Conservation (phyloP, 2,888 invertebrate species). For the Eustalomyia histrio region DNA sequence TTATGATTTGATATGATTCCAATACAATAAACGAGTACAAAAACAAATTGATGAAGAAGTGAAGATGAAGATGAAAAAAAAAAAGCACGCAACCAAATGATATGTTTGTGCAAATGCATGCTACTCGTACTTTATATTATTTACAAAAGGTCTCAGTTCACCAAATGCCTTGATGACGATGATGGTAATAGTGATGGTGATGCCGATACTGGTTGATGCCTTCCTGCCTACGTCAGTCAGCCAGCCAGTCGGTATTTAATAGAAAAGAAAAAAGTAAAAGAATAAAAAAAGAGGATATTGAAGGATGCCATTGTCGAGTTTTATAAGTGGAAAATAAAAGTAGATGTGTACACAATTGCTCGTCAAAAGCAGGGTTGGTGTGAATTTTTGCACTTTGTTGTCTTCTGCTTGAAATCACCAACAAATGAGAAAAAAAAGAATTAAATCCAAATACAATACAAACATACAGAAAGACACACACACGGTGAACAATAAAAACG, state of each 20-base stretch:
- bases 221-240: constrained; percentile 29
- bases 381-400: constrained; percentile 77
- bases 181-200: no score
- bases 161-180: constrained; percentile 10
- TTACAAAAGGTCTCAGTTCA: constrained; percentile 20
- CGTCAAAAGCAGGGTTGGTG: constrained; percentile 71
- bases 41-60: constrained; percentile 4
- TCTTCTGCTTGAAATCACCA: constrained; percentile 64
- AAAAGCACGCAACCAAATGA: neutral
- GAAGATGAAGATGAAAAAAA: no score
- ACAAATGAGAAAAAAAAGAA: constrained; percentile 13
- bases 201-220: no score
- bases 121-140: neutral
- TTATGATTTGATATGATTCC: constrained; percentile 52
- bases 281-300: constrained; percentile 50
- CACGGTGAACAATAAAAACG: constrained; percentile 40
- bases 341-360: constrained; percentile 58
- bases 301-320: constrained; percentile 57
- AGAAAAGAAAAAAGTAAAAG: constrained; percentile 8
- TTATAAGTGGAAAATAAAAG: constrained; percentile 66
- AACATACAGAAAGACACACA: constrained; percentile 12
- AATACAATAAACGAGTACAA: neutral
- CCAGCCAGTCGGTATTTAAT: constrained; percentile 20
- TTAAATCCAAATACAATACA: constrained; percentile 38
- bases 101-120: constrained; percentile 24